Percentiles rank a stretch among this genome's conserved stretches.
These are phyloP conservation scores for Protonibea diacanthus DNA, from an alignment of 2,797 vertebrate species.

Conservation along the genomic window DNA sequence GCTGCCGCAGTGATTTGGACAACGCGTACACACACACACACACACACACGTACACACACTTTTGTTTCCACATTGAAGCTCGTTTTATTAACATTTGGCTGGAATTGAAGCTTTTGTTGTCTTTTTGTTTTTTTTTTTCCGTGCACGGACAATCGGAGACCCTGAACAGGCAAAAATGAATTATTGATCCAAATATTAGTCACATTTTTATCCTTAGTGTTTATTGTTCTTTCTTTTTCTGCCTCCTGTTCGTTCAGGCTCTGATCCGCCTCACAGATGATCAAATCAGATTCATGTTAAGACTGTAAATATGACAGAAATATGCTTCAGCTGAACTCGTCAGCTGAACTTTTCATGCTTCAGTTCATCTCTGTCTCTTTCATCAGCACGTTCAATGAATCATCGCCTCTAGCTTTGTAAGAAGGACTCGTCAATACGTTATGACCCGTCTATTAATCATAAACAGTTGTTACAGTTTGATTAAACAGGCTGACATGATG, in stretches of 20 bases:
- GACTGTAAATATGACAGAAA: background rate
- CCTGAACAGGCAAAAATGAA: background rate
- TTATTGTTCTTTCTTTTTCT: background rate
- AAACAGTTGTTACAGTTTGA: background rate
- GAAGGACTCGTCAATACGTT: constrained; percentile 39
- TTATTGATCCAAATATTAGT: constrained; percentile 26
- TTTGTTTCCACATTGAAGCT: background rate
- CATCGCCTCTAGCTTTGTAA: constrained; percentile 20
- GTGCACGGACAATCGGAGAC: background rate
- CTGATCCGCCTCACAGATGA: too few species aligned
- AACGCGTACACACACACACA: background rate
- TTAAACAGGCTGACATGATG: background rate
- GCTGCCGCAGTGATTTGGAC: constrained; percentile 11
- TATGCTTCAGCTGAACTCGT: too few species aligned
- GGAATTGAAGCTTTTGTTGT: background rate
- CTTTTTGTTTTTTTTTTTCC: background rate
- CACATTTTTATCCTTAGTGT: background rate
- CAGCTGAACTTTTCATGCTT: background rate
- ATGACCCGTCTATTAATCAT: constrained; percentile 36
- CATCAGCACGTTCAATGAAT: constrained; percentile 44
- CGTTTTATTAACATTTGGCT: background rate
- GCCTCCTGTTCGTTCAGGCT: background rate
- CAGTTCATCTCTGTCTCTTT: background rate
- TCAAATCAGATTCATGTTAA: too few species aligned
- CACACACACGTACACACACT: background rate